phyloP scores from a whole-genome alignment of 2,113 vertebrate genomes.

The Onychostoma macrolepis region DNA sequence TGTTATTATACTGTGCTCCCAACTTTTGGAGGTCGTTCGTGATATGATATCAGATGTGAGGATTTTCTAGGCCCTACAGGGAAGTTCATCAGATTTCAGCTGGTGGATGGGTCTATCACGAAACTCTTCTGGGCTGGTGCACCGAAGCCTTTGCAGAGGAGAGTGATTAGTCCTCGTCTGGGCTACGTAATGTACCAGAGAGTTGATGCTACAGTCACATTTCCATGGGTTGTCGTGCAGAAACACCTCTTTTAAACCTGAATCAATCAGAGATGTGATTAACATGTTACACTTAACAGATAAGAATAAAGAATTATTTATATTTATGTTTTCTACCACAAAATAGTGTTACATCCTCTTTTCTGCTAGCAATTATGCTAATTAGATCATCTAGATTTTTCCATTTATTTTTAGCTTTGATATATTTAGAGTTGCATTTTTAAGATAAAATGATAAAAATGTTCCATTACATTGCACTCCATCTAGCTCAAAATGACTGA shows the following conservation, averaged over 20 bases:
- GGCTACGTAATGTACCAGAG: constrained; percentile 69
- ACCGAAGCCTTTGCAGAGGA: constrained; percentile 62
- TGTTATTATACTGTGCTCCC: constrained; percentile 43
- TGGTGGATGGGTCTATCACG: constrained; percentile 65
- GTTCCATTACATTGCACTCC: not conserved
- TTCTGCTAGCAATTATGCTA: not conserved
- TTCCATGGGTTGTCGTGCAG: constrained; percentile 77
- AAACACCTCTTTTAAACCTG: constrained; percentile 73
- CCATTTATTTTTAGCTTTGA: not conserved
- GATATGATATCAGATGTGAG: constrained; percentile 20
- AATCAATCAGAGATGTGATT: not conserved
- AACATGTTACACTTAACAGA: not conserved
- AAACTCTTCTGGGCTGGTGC: constrained; percentile 65
- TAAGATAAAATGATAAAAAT: not conserved
- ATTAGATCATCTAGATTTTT: not conserved
- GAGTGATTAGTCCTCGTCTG: constrained; percentile 63
- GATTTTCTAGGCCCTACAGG: constrained; percentile 61
- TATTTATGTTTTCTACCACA: not conserved
- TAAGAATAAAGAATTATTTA: not conserved
- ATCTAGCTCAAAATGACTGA: not conserved
- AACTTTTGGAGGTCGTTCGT: constrained; percentile 20
- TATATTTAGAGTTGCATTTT: not conserved
- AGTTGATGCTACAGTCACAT: constrained; percentile 75
- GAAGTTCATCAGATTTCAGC: constrained; percentile 58
- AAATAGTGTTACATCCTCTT: not conserved